Evolutionary conservation across 2,113 vertebrate species (phyloP).

Genomic region (Cyanoderma ruficeps): DNA sequence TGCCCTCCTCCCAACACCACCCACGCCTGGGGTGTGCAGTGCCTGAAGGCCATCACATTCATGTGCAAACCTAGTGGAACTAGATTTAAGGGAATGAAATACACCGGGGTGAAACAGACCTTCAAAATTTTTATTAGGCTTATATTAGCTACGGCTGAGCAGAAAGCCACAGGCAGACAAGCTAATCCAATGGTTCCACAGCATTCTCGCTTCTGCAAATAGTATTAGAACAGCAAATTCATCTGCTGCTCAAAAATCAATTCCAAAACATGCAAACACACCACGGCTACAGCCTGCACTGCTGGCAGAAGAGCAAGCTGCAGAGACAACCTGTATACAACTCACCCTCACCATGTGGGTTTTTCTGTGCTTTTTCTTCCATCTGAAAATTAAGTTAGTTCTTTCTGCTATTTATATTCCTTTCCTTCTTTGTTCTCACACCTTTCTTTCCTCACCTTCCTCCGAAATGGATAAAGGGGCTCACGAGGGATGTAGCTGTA

Average conservation of each 20-base stretch:
- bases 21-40: fast-evolving
- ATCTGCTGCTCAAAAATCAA: neutral
- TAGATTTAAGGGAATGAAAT: neutral
- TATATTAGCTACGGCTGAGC: neutral
- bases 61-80: neutral
- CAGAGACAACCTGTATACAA: neutral
- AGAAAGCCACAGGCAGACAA: neutral
- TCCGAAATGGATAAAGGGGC: neutral
- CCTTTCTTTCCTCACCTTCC: neutral
- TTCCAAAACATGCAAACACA: neutral
- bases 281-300: fast-evolving
- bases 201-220: neutral
- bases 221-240: neutral
- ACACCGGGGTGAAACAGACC: neutral
- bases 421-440: neutral
- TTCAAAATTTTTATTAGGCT: neutral
- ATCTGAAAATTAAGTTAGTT: neutral
- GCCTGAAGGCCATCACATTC: neutral
- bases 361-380: neutral
- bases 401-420: neutral
- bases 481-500: neutral
- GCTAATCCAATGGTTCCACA: neutral
- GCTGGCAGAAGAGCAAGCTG: neutral
- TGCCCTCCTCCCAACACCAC: neutral
- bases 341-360: neutral